Conservation (phyloP, 2,888 invertebrate genomes). For the Galerucella calmariensis region DNA sequence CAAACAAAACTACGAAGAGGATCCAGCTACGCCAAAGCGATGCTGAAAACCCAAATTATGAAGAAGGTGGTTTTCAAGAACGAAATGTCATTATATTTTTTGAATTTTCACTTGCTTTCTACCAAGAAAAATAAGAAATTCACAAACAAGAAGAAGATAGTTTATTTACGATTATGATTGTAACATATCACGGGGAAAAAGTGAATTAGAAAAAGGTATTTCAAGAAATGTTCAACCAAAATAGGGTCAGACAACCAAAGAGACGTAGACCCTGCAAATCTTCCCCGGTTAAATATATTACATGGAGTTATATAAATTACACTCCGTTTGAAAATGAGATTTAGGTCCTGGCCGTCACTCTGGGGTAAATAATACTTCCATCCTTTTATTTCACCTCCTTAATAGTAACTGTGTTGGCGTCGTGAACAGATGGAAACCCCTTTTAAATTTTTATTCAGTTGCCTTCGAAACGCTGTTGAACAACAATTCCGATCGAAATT, state of each 20-base stretch:
- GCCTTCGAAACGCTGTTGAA: not conserved
- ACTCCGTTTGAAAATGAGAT: constrained; percentile 10
- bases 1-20: too few species aligned
- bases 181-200: not conserved
- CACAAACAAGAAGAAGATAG: too few species aligned
- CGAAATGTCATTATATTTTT: too few species aligned
- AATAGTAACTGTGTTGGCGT: constrained; percentile 4
- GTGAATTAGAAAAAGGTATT: not conserved
- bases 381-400: constrained; percentile 13
- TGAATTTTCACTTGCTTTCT: too few species aligned
- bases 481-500: not conserved
- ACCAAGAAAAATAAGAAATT: too few species aligned
- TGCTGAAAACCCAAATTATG: too few species aligned
- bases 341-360: constrained; percentile 17
- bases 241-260: not conserved
- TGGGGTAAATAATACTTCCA: constrained; percentile 13
- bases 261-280: constrained; percentile 5
- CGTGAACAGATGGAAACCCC: constrained; percentile 11
- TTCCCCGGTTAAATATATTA: constrained; percentile 3
- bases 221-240: not conserved
- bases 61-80: too few species aligned
- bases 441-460: not conserved
- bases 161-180: not conserved
- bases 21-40: too few species aligned
- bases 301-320: constrained; percentile 13